A percentile compares a stretch with the other conserved stretches of the same genome.
phyloP scores from a whole-genome alignment of 1,140 invertebrate genomes.

The Physella acuta region DNA sequence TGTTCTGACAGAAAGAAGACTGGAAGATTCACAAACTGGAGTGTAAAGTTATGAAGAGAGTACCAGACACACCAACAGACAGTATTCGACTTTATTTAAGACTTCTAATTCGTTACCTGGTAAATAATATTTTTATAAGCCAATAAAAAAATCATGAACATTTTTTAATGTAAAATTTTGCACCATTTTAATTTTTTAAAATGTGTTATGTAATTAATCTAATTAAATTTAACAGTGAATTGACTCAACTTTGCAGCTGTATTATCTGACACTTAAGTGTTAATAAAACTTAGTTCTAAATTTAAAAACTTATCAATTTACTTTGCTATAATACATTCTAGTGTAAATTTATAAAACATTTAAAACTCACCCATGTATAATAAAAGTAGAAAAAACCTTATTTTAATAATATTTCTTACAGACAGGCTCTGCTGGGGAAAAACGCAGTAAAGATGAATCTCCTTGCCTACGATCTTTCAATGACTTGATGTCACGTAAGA shows the following conservation, averaged over 20 bases:
- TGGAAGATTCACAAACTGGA: constrained; percentile 39
- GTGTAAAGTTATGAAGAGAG: constrained; percentile 32
- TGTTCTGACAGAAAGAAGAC: constrained; percentile 33
- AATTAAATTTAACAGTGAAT: too few relatives aligned
- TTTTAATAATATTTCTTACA: too few relatives aligned
- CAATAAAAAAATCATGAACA: constrained; percentile 11
- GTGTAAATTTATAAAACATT: too few relatives aligned
- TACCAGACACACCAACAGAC: constrained; percentile 38
- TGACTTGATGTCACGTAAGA: constrained; percentile 33
- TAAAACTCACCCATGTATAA: too few relatives aligned
- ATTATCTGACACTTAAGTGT: too few relatives aligned
- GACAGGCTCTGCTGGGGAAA: not conserved
- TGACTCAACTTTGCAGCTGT: too few relatives aligned
- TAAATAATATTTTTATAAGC: constrained; percentile 18
- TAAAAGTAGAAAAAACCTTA: too few relatives aligned
- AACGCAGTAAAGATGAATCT: constrained; percentile 3
- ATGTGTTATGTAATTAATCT: too few relatives aligned
- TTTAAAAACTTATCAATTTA: too few relatives aligned
- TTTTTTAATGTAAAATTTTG: not conserved
- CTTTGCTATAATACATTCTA: too few relatives aligned
- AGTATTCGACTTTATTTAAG: constrained; percentile 35
- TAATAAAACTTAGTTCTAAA: too few relatives aligned
- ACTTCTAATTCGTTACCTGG: constrained; percentile 32
- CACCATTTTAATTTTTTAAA: not conserved
- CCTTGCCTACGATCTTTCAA: constrained; percentile 25